Evolutionary conservation across 2,113 vertebrate genomes (phyloP), one percentile per base, ranked within the genome.

Genomic region (Vidua macroura): DNA sequence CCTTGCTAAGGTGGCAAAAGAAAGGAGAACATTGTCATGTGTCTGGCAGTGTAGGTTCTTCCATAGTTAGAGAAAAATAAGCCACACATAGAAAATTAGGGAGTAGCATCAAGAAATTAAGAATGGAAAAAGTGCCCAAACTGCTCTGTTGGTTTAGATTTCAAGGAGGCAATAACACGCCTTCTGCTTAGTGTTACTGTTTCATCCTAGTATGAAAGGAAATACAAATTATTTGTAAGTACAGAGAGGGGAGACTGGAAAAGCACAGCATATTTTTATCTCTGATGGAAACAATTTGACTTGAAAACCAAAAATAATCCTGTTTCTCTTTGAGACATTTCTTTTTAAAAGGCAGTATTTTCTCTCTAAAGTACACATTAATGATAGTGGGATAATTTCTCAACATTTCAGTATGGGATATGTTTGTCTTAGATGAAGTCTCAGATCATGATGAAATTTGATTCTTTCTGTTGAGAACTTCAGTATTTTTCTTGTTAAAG

Each of bases 81-180:
- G 1, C 0, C 0, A 24, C 41, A 2, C 33, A 52, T 7, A n/a
- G 11, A 60, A 62, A 67, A 74, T 2, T 8, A 69, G 9, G 15
- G 10, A 74, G 4, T 17, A 62, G 3, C 39, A 52, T 21, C 64
- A n/a, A 68, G 35, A 83, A 88, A 76, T 52, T 10, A 68, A 43
- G n/a, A 64, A 44, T 33, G 4, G 6, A 30, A 30, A 15, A 66
- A 72, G 11, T 44, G 5, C 10, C 19, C 18, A 69, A 78, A 10
- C 7, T 77, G 18, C 4, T 62, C 22, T 19, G 2, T 53, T 82
- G 43, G 18, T 70, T 70, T 88, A n/a, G 62, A 33, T 63, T 83
- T 68, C 56, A 72, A 19, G 28, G 14, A 72, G 5, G 9, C 19
- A 82, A 60, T 18, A 86, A 17, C 35, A 48, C 1, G 2, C 12